Conservation (phyloP, 37 sponge, comb jelly and placozoan species). For the Haliclona indistincta region DNA sequence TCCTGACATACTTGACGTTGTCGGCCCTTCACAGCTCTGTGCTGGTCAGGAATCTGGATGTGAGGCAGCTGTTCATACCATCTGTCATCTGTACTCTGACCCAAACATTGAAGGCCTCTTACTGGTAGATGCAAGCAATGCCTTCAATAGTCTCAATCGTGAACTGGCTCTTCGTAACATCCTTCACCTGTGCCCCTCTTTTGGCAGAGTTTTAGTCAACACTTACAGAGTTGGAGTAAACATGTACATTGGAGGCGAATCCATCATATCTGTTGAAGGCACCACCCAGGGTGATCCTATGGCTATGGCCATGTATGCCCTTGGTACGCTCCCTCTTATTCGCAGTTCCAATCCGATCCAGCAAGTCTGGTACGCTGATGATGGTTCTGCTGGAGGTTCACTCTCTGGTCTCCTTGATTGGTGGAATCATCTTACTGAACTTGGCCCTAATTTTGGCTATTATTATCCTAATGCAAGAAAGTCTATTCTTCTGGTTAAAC, state of each 20-base stretch:
- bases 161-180: slow-evolving; percentile 29
- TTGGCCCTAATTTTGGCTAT: slow-evolving; percentile 9
- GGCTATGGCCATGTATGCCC: slow-evolving; percentile 27
- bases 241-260: neutral
- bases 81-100: no score
- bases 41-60: no score
- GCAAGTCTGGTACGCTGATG: slow-evolving; percentile 32
- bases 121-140: no score
- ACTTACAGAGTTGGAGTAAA: slow-evolving; percentile 8
- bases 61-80: no score
- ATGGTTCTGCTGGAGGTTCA: slow-evolving; percentile 9
- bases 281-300: slow-evolving; percentile 19
- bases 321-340: slow-evolving; percentile 24
- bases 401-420: slow-evolving; percentile 4
- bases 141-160: slow-evolving; percentile 25
- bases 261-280: slow-evolving; percentile 10
- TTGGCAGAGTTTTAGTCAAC: slow-evolving; percentile 11
- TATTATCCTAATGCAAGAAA: slow-evolving; percentile 25
- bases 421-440: slow-evolving; percentile 12
- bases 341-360: neutral
- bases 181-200: slow-evolving; percentile 23
- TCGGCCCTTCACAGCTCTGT: no score
- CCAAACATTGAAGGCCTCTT: no score
- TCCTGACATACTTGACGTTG: no score
- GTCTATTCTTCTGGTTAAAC: slow-evolving; percentile 27